Conservation (phyloP, 2,888 invertebrate species). For the Dusona sp. region DNA sequence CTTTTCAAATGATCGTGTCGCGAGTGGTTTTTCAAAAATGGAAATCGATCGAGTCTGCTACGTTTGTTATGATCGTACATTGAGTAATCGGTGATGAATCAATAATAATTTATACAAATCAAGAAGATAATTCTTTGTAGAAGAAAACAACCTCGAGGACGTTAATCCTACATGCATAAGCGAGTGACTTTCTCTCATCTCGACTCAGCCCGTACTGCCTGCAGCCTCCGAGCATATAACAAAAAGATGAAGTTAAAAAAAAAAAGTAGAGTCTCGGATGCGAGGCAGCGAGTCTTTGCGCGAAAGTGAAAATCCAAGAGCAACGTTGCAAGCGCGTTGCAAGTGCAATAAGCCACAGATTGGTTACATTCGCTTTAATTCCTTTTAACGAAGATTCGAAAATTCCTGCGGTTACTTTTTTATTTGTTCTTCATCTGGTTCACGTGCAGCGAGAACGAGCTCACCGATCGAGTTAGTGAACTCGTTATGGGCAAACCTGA, state of each 20-base stretch:
- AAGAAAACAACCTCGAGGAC: conserved; percentile 41
- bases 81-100: conserved; percentile 36
- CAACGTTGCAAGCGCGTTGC: conserved; percentile 29
- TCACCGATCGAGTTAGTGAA: not conserved
- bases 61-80: conserved; percentile 19
- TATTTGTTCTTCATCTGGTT: not conserved
- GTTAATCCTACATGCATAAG: conserved; percentile 46
- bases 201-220: conserved; percentile 39
- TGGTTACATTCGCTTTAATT: conserved; percentile 20
- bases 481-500: conserved; percentile 41
- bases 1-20: not conserved
- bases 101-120: conserved; percentile 35
- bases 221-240: conserved; percentile 59
- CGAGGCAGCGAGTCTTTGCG: conserved; percentile 46
- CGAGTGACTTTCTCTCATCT: conserved; percentile 76
- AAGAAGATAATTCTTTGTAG: conserved; percentile 15
- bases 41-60: not conserved
- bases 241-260: conserved; percentile 38
- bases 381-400: conserved; percentile 9
- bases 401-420: not conserved
- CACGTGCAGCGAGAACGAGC: not conserved
- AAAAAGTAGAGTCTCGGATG: conserved; percentile 19
- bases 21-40: not conserved
- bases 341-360: conserved; percentile 3
- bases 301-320: conserved; percentile 78